Evolutionary conservation across 2,888 invertebrate species (phyloP).

Genomic region (Ecliptopera silaceata): DNA sequence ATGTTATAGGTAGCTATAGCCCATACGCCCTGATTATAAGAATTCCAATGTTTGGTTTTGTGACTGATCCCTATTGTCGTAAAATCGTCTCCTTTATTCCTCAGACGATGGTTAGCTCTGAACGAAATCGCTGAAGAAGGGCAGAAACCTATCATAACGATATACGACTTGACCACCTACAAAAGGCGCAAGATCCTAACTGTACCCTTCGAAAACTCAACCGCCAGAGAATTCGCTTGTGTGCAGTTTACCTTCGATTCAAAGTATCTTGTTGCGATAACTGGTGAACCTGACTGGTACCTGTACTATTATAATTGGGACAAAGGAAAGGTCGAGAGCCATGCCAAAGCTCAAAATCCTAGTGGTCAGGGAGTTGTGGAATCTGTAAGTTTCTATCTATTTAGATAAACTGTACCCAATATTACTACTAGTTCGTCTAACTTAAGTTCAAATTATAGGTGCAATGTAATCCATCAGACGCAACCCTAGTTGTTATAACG

Average conservation of each 20-base stretch:
- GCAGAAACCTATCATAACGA: conserved; percentile 85
- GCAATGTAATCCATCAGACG: conserved; percentile 90
- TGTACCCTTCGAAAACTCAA: conserved; percentile 84
- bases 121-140: conserved; percentile 85
- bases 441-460: conserved; percentile 76
- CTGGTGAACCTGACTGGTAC: conserved; percentile 92
- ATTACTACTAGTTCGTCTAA: background rate
- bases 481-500: conserved; percentile 87
- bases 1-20: too few relatives aligned
- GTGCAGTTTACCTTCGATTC: conserved; percentile 92
- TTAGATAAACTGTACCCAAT: background rate
- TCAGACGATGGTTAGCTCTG: conserved; percentile 85
- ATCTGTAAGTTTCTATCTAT: conserved; percentile 51
- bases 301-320: conserved; percentile 92
- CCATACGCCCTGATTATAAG: too few relatives aligned
- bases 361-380: conserved; percentile 86
- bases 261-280: conserved; percentile 90
- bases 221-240: conserved; percentile 86
- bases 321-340: conserved; percentile 90
- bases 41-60: too few relatives aligned
- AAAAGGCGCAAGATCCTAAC: conserved; percentile 87
- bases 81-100: conserved; percentile 36
- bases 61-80: too few relatives aligned
- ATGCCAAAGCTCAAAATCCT: conserved; percentile 87
- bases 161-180: conserved; percentile 88